Evolutionary conservation across 1,140 invertebrate species (phyloP).

Genomic region (Euwallacea similis): DNA sequence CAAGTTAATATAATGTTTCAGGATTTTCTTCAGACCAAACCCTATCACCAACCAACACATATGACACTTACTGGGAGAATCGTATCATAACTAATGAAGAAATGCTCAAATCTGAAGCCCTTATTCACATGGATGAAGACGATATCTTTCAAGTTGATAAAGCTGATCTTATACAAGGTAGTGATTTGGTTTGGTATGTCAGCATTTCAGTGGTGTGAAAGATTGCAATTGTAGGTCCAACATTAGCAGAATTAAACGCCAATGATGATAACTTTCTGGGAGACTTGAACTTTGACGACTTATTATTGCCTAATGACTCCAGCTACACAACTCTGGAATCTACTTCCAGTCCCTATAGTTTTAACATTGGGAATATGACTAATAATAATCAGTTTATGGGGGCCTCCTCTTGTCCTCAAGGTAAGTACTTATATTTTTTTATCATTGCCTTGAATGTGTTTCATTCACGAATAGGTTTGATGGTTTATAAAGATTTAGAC

Average conservation of each 20-base stretch:
- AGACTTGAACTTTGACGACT: conserved; percentile 83
- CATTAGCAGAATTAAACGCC: conserved; percentile 83
- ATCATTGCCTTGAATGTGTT: background rate
- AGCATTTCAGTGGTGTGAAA: background rate
- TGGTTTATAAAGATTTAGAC: conserved; percentile 49
- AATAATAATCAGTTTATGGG: conserved; percentile 40
- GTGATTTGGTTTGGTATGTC: background rate
- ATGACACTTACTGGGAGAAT: conserved; percentile 42
- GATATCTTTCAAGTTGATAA: conserved; percentile 90
- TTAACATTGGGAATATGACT: conserved; percentile 16
- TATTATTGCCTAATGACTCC: conserved; percentile 71
- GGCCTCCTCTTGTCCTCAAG: conserved; percentile 49
- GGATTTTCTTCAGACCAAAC: conserved; percentile 17
- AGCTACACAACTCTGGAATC: conserved; percentile 37
- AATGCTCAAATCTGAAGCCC: conserved; percentile 61
- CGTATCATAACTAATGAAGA: conserved; percentile 40
- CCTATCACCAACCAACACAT: conserved; percentile 31
- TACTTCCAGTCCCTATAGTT: conserved; percentile 6
- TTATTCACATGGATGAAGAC: conserved; percentile 78
- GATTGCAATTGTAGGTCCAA: conserved; percentile 58
- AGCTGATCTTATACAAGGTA: conserved; percentile 72
- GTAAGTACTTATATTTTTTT: conserved; percentile 21
- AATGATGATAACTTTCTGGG: conserved; percentile 79
- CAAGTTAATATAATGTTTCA: too few relatives aligned
- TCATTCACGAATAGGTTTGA: conserved; percentile 10